These are phyloP conservation scores for Parambassis ranga DNA, from an alignment of 2,797 vertebrate species.

Conservation along the genomic window DNA sequence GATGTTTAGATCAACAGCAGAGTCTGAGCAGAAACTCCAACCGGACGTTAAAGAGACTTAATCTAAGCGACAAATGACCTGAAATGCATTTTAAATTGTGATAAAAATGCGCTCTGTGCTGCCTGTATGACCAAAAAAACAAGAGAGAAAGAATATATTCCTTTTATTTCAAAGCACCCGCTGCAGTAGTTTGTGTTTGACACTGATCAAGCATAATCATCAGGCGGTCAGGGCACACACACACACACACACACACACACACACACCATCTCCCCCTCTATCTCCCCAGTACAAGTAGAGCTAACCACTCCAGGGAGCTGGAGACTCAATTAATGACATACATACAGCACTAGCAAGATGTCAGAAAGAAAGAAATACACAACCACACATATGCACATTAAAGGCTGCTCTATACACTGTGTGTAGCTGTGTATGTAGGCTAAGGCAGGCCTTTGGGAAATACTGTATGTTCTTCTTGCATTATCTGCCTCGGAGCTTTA, in stretches of 20 bases:
- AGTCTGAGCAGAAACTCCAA: too few species aligned
- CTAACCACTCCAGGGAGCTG: slow-evolving; percentile 77
- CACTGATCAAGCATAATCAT: slow-evolving; percentile 81
- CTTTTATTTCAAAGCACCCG: slow-evolving; percentile 74
- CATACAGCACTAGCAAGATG: slow-evolving; percentile 71
- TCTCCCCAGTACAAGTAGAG: slow-evolving; percentile 64
- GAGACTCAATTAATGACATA: slow-evolving; percentile 79
- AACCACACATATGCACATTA: slow-evolving; percentile 66
- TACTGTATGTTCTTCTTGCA: slow-evolving; percentile 6
- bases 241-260: slow-evolving; percentile 37
- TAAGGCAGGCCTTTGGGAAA: slow-evolving; percentile 49
- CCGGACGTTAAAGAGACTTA: too few species aligned
- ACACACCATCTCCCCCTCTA: slow-evolving; percentile 52
- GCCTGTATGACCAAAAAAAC: slow-evolving; percentile 20
- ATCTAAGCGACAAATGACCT: too few species aligned
- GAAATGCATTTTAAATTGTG: slow-evolving; percentile 34
- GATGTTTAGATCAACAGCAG: too few species aligned
- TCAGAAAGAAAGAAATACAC: slow-evolving; percentile 68
- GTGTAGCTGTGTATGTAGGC: slow-evolving; percentile 39
- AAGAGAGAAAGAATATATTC: slow-evolving; percentile 66
- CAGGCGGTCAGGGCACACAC: slow-evolving; percentile 55
- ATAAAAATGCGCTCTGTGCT: slow-evolving; percentile 28
- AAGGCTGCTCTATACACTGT: slow-evolving; percentile 41
- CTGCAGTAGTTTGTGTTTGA: slow-evolving; percentile 76
- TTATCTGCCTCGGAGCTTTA: slow-evolving; percentile 21